Base-by-base conservation (phyloP, 2,888 invertebrate genomes). In the Drosophila percnosoma region DNA sequence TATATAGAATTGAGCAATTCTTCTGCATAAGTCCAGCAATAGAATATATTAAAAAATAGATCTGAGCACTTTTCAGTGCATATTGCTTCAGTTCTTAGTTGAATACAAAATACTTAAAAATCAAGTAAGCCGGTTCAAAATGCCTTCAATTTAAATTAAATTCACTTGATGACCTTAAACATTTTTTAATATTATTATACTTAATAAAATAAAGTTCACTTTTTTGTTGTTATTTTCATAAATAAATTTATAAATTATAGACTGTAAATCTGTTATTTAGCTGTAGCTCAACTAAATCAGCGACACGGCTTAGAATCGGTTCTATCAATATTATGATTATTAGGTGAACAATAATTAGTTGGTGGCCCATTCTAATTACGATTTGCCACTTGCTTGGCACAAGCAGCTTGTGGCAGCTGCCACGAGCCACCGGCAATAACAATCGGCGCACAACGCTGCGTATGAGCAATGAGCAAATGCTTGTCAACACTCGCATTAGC, bases 391-490 rank as follows among this genome's bases (percentile, higher is more conserved):
- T 78, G 72, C 24, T 48, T 48, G 54, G 48, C 61, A 42, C 33
- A 59, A 40, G 58, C 52, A 45, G 42, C 49, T 40, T 40, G 42
- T 42, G 57, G 57, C 57, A 42, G 51, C 18, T 33, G 45, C 58
- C 51, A 58, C 48, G 38, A 40, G 51, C 27, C 29, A 53, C 13
- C 29, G 42, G 11, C 66, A 64, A 62, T 63, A 54, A 45, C 60
- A 40, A 52, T 52, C 52, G 60, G 33, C 40, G 59, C 36, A 61
- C 73, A 40, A 69, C 70, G 48, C 60, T 67, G 82, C 79, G 68
- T 82, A 82, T 82, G 82, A 73, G 79, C 82, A 81, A 76, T 82
- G 52, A 18, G 68, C 53, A 55, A 63, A 57, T 59, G 68, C 40
- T 31, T 72, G 68, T 68, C 65, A 78, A 70, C 68, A 69, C 33